Base-by-base conservation (phyloP, 2,797 vertebrate species). In the Rhinella marina region DNA sequence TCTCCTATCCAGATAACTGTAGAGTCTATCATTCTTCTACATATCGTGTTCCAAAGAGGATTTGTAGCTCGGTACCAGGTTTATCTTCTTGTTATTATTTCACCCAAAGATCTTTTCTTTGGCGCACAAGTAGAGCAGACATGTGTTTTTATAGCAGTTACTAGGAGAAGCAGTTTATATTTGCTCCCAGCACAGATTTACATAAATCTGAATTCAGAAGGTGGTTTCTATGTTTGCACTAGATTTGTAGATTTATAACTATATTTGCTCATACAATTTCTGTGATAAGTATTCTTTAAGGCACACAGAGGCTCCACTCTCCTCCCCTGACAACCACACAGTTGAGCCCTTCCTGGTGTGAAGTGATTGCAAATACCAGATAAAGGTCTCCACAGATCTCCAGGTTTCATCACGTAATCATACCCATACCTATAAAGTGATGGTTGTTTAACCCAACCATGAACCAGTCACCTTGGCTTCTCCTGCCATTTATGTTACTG, bases 1-100 rank as follows among this genome's bases (percentile, higher is more conserved):
- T 48, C 57, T 59, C 25, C 64, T 81, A 13, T 86, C 64, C 25
- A 13, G 77, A 86, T 81, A 86, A 86, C 77, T 64, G 59, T 16
- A 48, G 81, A 79, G 79, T 59, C 68, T 75, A 7, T 73, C 79
- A 17, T 77, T 81, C 52, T 32, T 27, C 8, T 7, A 73, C 41
- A 21, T 54, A 72, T 41, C 41, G 10, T 59, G 1, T 59, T 5
- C 41, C 41, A 41, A 6, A 41, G 4, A 41, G 7, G 41, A 5
- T 41, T 41, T 41, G 17, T 59, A 5, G 6, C 57, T 59, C 32
- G 21, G 32, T 23, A 73, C 32, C 72, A 48, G 14, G 5, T 48
- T 17, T 72, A 9, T 10, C 52, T 23, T 17, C 17, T 73, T 41
- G 70, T 21, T 76, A 1, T 76, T 52, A 76, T 52, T 50, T 23